These are phyloP conservation scores for Chymomyza fuscimana DNA, from an alignment of 2,888 invertebrate species.

Conservation along the genomic window DNA sequence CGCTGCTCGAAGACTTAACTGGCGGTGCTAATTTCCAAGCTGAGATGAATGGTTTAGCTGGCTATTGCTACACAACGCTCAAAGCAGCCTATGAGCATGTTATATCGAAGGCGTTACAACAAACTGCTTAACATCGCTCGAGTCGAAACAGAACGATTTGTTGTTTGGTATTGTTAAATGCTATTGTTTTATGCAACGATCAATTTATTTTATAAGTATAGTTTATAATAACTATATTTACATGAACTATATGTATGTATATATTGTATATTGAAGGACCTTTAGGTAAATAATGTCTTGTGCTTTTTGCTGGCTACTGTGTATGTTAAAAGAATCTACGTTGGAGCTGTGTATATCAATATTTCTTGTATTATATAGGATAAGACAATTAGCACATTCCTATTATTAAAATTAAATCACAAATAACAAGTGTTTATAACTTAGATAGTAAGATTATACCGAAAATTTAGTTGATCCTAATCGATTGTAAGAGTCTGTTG, in stretches of 20 bases:
- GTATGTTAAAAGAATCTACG: conserved; percentile 26
- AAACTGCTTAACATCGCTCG: conserved; percentile 39
- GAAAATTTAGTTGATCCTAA: neutral
- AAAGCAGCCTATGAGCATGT: conserved; percentile 79
- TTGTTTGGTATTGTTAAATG: conserved; percentile 38
- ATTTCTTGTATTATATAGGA: conserved; percentile 23
- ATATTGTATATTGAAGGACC: conserved; percentile 1
- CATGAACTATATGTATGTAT: conserved; percentile 24
- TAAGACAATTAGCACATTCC: conserved; percentile 25
- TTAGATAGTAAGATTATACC: too few relatives aligned
- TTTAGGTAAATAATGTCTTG: neutral
- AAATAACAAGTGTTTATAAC: conserved; percentile 12
- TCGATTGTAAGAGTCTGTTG: neutral
- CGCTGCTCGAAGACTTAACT: conserved; percentile 78
- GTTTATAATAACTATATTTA: conserved; percentile 17
- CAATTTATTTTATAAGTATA: conserved; percentile 26
- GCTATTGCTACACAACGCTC: conserved; percentile 79
- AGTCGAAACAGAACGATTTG: neutral
- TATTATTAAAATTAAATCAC: conserved; percentile 3
- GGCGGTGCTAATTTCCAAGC: conserved; percentile 78
- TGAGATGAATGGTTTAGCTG: conserved; percentile 78
- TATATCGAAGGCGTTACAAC: conserved; percentile 65
- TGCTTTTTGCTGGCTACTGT: conserved; percentile 10
- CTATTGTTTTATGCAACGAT: conserved; percentile 50
- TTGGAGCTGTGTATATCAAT: neutral